phyloP scores from a whole-genome alignment of 1,140 invertebrate species.

The Orchestia grillus region DNA sequence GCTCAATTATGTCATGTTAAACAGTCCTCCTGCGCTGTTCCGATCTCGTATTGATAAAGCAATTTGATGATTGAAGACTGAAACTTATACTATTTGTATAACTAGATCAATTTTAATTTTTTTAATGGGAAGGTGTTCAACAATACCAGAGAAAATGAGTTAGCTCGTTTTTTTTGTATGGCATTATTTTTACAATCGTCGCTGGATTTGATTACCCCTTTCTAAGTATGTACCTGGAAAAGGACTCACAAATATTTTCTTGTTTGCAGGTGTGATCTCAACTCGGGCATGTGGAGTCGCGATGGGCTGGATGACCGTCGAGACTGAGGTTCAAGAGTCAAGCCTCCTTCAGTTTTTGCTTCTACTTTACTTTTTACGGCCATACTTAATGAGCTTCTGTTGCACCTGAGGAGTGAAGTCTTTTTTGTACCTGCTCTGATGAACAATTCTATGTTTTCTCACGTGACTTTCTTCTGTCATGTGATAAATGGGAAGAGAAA shows the following conservation, averaged over 20 bases:
- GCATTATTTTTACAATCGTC: neutral
- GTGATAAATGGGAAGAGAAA: neutral
- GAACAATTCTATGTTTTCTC: neutral
- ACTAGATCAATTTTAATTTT: too few relatives aligned
- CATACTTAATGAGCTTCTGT: neutral
- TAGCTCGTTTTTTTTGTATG: neutral
- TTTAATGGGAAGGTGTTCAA: too few relatives aligned
- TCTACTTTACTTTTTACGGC: neutral
- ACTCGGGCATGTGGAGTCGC: neutral
- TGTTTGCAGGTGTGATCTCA: conserved; percentile 20
- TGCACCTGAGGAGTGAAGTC: neutral
- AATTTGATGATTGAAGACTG: too few relatives aligned
- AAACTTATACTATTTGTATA: too few relatives aligned
- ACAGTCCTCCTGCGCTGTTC: too few relatives aligned
- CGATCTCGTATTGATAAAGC: too few relatives aligned
- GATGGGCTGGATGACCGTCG: neutral
- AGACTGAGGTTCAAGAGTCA: neutral
- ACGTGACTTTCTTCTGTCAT: neutral
- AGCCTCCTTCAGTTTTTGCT: neutral
- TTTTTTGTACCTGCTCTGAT: neutral
- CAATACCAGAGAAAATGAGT: too few relatives aligned
- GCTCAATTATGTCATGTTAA: too few relatives aligned
- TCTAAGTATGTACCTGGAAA: neutral
- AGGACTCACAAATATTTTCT: neutral
- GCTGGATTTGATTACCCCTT: neutral